Evolutionary conservation across 2,113 vertebrate genomes (phyloP).

Genomic region (Centropus bengalensis): DNA sequence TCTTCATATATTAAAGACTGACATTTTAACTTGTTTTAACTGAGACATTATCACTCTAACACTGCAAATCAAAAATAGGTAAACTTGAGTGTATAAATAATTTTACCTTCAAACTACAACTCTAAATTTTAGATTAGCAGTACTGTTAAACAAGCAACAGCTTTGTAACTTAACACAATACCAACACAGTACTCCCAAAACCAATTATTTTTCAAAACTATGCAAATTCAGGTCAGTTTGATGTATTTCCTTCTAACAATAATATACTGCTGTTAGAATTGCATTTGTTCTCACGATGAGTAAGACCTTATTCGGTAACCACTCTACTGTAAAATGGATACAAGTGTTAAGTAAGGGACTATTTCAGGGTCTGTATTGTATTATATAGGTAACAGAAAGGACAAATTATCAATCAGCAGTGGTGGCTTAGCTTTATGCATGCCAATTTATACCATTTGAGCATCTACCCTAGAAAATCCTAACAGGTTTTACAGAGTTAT

Average conservation of each 20-base stretch:
- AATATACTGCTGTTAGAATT: neutral
- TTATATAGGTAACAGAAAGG: neutral
- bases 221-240: neutral
- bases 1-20: neutral
- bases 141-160: neutral
- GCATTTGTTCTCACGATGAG: slow-evolving; percentile 1
- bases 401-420: neutral
- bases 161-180: neutral
- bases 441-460: neutral
- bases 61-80: neutral
- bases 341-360: neutral
- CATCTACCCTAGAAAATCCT: neutral
- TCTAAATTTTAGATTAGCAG: neutral
- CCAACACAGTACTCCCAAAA: neutral
- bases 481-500: neutral
- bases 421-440: neutral
- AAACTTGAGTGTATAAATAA: neutral
- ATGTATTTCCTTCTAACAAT: neutral
- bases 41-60: neutral
- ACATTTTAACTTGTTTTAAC: neutral
- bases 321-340: neutral
- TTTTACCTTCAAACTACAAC: neutral
- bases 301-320: neutral
- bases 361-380: neutral
- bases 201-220: neutral